Conservation (phyloP, 2,113 vertebrate species). For the Zosterops pallidus region DNA sequence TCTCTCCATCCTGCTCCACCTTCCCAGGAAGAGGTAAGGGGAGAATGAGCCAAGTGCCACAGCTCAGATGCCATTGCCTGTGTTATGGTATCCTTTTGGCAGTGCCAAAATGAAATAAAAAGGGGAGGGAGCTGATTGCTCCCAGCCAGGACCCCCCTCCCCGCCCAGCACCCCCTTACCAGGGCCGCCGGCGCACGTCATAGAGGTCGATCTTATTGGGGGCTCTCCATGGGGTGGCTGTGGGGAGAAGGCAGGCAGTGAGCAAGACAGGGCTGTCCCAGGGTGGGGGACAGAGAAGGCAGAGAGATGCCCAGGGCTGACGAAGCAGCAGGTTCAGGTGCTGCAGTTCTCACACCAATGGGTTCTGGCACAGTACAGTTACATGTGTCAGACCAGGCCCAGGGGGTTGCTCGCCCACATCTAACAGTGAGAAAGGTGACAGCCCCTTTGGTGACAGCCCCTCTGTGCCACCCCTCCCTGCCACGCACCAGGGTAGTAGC, state of each 20-base stretch:
- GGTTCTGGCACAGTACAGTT: neutral
- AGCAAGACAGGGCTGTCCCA: neutral
- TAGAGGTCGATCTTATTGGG: constrained; percentile 99
- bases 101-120: constrained; percentile 72
- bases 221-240: constrained; percentile 93
- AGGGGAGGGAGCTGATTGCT: constrained; percentile 68
- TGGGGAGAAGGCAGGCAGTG: neutral
- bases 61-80: constrained; percentile 23
- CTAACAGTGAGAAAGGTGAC: neutral
- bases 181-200: constrained; percentile 93
- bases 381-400: accelerated
- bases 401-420: accelerated
- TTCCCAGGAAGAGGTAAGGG: neutral
- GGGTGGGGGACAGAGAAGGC: accelerated
- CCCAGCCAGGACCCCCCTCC: neutral
- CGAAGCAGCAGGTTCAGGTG: neutral
- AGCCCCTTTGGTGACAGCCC: neutral
- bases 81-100: constrained; percentile 64
- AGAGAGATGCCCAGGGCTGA: neutral
- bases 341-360: neutral
- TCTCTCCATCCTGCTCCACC: neutral
- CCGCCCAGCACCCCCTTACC: constrained; percentile 76
- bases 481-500: constrained; percentile 91
- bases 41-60: neutral
- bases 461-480: accelerated